Base-by-base conservation (phyloP, 1,140 invertebrate species). In the Dendroctonus valens region DNA sequence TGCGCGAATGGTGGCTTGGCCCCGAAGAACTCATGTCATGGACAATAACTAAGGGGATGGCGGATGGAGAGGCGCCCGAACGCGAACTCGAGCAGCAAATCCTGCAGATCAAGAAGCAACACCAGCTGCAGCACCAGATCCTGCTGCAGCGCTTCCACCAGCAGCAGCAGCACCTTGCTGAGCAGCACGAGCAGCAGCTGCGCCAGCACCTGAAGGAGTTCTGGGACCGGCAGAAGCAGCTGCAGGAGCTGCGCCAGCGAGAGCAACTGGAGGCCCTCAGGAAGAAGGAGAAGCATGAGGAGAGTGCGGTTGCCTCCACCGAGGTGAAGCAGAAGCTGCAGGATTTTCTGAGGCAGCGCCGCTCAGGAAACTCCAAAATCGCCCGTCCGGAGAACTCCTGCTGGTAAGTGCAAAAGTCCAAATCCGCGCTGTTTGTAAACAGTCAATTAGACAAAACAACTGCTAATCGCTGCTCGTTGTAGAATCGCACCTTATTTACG, bases 271-370 rank as follows among this genome's bases (percentile, higher is more conserved):
- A 94, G 72, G 87, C 89, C 14, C 81, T 95, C 55, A 89, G 92
- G 70, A 95, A 96, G 79, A 96, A 96, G 79, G 91, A 93, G 74
- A 93, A 93, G 77, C 90, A 95, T 77, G 92, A 95, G 80, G 92
- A 95, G 81, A 96, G 94, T 83, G 95, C 95, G 15, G 89, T 96
- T 69, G 94, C 95, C 48, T 97, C 94, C 61, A 90, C 91, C 9
- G 94, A 97, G 81, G 96, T 98, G 70, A 98, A 98, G 80, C 93
- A 95, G 81, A 92, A 93, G 74, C 83, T 98, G 72, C 91, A 91
- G 85, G 90, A 70, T 57, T 78, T 78, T 65, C 68, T 78, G 48
- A 66, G 75, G 58, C 77, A 78, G 65, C 69, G 77, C 49, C 73
- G 76, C 15, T 77, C 76, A 48, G 77, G 70, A 73, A 68, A 68